Percentiles rank a stretch among this genome's conserved stretches.
Evolutionary conservation across 2,113 vertebrate genomes (phyloP).

Genomic region (Patagioenas fasciata): DNA sequence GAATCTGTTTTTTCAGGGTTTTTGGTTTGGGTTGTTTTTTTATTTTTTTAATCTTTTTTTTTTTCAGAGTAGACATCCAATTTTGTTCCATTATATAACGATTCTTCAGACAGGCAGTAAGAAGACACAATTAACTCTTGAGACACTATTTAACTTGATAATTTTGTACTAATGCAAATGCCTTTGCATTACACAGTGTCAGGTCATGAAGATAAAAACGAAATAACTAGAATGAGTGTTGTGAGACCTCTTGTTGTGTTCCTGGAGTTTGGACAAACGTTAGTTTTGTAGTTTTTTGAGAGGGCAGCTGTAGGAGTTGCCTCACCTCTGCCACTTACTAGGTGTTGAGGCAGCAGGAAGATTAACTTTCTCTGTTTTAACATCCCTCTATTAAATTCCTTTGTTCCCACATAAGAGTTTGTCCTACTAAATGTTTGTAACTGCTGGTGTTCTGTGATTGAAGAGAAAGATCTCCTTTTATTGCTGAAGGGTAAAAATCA

Average conservation of each 20-base stretch:
- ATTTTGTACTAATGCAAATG: not conserved
- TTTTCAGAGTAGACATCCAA: slow-evolving; percentile 1
- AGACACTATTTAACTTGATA: slow-evolving; percentile 11
- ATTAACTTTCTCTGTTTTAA: not conserved
- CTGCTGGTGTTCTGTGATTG: not conserved
- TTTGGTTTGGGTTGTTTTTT: too few relatives aligned
- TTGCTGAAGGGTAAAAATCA: not conserved
- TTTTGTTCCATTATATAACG: slow-evolving; percentile 55
- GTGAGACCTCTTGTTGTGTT: not conserved
- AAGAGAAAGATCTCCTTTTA: not conserved
- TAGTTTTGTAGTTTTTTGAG: not conserved
- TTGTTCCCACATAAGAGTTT: not conserved
- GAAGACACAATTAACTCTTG: not conserved
- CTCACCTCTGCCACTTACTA: not conserved
- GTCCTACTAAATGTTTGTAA: not conserved
- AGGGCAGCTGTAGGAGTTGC: not conserved
- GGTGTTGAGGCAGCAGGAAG: not conserved
- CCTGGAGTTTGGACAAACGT: not conserved
- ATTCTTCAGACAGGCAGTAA: not conserved
- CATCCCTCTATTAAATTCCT: not conserved
- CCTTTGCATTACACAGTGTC: not conserved
- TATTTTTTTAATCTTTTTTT: not conserved
- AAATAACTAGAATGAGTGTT: not conserved
- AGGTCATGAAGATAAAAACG: not conserved
- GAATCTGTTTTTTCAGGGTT: not conserved